Conservation (phyloP, 1,140 invertebrate species). For the Cyclargus thomasi region DNA sequence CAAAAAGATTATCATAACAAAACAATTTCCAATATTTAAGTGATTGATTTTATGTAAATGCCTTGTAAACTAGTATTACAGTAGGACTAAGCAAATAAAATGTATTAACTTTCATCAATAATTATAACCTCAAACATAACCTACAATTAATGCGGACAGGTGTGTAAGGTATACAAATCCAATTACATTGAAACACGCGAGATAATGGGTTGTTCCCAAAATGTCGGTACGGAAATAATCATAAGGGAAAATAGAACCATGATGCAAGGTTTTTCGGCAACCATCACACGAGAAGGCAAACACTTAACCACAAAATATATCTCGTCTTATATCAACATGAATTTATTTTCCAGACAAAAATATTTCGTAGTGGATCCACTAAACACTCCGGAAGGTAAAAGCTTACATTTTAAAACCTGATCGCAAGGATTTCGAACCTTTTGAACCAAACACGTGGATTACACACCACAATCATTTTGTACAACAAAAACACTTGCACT, state of each 20-base stretch:
- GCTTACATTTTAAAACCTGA: conserved; percentile 17
- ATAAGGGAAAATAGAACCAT: background rate
- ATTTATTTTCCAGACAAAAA: background rate
- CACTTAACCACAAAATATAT: background rate
- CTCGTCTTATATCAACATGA: background rate
- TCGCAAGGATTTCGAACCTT: conserved; percentile 31
- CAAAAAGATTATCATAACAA: no score
- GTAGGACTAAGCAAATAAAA: no score
- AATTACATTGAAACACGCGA: background rate
- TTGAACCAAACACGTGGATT: conserved; percentile 56
- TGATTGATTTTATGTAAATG: no score
- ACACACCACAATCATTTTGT: conserved; percentile 21
- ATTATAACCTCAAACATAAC: conserved; percentile 22
- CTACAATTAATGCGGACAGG: conserved; percentile 21
- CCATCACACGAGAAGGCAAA: background rate
- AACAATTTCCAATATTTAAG: no score
- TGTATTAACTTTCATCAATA: background rate
- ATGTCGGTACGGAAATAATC: background rate
- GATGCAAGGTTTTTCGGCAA: background rate
- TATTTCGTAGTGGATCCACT: background rate
- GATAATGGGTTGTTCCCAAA: background rate
- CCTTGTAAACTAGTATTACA: no score
- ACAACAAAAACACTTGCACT: conserved; percentile 23
- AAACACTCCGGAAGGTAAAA: background rate
- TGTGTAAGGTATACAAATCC: background rate